phyloP scores from a whole-genome alignment of 1,140 invertebrate species.

The Conus ventricosus region DNA sequence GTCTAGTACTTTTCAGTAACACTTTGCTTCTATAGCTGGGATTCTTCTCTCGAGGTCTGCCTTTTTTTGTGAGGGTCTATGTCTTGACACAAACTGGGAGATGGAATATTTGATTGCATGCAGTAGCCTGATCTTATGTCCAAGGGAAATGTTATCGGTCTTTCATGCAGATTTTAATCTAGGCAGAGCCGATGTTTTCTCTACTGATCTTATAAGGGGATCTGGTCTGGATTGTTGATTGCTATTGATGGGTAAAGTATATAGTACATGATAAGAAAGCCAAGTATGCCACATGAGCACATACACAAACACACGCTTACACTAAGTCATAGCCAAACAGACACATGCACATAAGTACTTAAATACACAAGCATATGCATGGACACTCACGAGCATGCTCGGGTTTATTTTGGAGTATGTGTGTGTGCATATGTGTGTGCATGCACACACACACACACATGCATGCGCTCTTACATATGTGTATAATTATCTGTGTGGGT shows the following conservation, averaged over 20 bases:
- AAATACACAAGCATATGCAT: background rate
- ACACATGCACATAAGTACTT: background rate
- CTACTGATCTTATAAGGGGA: no score
- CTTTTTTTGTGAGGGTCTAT: background rate
- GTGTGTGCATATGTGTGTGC: background rate
- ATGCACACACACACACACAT: background rate
- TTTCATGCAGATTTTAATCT: background rate
- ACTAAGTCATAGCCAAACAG: background rate
- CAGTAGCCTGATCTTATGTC: background rate
- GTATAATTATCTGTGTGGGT: background rate
- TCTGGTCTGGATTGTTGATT: background rate
- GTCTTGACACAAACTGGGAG: background rate
- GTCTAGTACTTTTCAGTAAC: no score
- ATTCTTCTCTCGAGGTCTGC: no score
- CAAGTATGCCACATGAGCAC: background rate
- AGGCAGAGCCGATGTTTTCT: no score
- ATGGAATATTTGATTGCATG: background rate
- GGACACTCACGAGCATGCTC: background rate
- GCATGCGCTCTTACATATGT: background rate
- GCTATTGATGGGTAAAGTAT: background rate
- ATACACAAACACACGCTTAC: background rate
- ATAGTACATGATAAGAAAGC: background rate
- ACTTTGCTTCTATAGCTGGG: no score
- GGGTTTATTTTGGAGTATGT: background rate
- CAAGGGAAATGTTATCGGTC: background rate